phyloP scores from a whole-genome alignment of 2,113 vertebrate genomes.

The Calyptomena viridis region DNA sequence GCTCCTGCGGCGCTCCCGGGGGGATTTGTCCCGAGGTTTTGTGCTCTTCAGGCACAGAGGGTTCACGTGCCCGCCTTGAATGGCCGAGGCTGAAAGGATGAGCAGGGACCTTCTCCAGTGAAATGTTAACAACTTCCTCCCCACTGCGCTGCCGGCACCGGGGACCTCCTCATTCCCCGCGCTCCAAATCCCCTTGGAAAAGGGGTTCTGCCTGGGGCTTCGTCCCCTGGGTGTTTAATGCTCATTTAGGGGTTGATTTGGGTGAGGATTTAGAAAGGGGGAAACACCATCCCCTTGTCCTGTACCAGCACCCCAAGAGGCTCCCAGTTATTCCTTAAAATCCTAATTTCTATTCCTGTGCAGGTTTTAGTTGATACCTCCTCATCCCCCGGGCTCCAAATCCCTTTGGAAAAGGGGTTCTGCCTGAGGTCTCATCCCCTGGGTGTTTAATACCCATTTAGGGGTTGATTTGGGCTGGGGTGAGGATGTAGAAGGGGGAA shows the following conservation, averaged over 20 bases:
- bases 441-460: neutral
- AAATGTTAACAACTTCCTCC: neutral
- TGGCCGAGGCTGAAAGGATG: neutral
- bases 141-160: no score
- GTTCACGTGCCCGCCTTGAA: neutral
- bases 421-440: neutral
- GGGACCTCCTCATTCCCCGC: neutral
- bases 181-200: neutral
- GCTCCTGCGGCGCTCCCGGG: neutral
- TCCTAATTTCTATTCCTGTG: no score
- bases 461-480: no score
- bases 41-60: neutral
- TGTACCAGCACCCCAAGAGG: neutral
- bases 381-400: neutral
- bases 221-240: neutral
- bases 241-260: neutral
- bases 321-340: no score
- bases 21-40: neutral
- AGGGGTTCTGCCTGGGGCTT: neutral
- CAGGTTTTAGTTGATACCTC: neutral
- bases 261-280: no score
- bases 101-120: neutral
- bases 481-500: neutral
- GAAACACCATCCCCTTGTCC: neutral
- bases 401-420: no score